Conservation (phyloP, 2,797 vertebrate species). For the Okamejei kenojei region DNA sequence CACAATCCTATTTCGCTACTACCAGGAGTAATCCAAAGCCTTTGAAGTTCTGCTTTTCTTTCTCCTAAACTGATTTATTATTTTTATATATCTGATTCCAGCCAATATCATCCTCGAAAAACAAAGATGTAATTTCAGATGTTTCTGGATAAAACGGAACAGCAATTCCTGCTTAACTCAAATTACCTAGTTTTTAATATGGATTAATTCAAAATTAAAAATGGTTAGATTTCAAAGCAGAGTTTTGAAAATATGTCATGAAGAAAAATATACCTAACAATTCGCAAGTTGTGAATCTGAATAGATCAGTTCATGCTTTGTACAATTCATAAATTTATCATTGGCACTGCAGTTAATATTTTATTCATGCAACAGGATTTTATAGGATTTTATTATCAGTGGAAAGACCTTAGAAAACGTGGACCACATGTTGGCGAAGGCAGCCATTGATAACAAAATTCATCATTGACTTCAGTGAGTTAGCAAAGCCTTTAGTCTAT, state of each 20-base stretch:
- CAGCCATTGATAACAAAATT: no score
- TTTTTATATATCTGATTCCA: neutral
- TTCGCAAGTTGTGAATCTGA: neutral
- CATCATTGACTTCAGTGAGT: no score
- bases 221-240: neutral
- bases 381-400: neutral
- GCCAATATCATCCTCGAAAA: neutral
- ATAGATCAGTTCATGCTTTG: neutral
- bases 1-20: no score
- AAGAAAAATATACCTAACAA: neutral
- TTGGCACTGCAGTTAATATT: neutral
- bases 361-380: neutral
- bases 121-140: neutral
- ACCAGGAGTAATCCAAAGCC: no score
- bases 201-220: neutral
- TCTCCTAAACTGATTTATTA: neutral
- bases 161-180: neutral
- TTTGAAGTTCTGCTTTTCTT: no score
- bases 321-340: neutral
- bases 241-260: neutral
- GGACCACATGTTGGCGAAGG: no score
- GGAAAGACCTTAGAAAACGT: neutral
- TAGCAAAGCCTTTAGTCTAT: no score
- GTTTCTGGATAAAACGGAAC: neutral
- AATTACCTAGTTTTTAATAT: neutral